Evolutionary conservation across 92 coral and sea anemone genomes (phyloP).

Genomic region (Isaurus tuberculatus): DNA sequence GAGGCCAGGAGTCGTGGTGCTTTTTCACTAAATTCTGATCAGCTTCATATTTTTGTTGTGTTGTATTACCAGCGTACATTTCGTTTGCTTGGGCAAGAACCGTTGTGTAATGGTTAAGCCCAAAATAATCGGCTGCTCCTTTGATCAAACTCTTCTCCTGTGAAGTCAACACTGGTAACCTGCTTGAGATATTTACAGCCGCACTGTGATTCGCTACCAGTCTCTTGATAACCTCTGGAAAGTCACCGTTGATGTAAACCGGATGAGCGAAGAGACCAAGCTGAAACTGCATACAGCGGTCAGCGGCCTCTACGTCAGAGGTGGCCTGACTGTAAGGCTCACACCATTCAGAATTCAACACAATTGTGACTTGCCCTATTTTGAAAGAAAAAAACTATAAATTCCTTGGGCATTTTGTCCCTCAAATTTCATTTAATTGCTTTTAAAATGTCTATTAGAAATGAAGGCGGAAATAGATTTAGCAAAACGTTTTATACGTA

Average conservation of each 20-base stretch:
- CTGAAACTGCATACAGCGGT: constrained; percentile 69
- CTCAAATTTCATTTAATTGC: too few relatives aligned
- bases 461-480: too few relatives aligned
- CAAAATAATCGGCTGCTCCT: constrained; percentile 79
- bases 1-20: constrained; percentile 60
- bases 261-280: constrained; percentile 85
- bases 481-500: too few relatives aligned
- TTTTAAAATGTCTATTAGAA: too few relatives aligned
- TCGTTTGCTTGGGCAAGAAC: constrained; percentile 52
- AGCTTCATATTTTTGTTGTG: constrained; percentile 38
- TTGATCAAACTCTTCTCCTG: constrained; percentile 69
- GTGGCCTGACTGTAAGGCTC: constrained; percentile 59
- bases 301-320: constrained; percentile 69
- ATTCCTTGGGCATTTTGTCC: too few relatives aligned
- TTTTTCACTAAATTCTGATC: constrained; percentile 60
- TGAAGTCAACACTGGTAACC: constrained; percentile 71
- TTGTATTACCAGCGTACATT: constrained; percentile 26
- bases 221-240: constrained; percentile 75
- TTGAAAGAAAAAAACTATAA: not conserved
- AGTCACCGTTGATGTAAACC: constrained; percentile 80
- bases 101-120: constrained; percentile 73
- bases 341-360: constrained; percentile 71
- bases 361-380: constrained; percentile 60
- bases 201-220: constrained; percentile 68
- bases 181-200: constrained; percentile 59